Percentiles rank a stretch among this genome's conserved stretches.
These are phyloP conservation scores for Sminthurides aquaticus DNA, from an alignment of 2,888 invertebrate species.

Conservation along the genomic window DNA sequence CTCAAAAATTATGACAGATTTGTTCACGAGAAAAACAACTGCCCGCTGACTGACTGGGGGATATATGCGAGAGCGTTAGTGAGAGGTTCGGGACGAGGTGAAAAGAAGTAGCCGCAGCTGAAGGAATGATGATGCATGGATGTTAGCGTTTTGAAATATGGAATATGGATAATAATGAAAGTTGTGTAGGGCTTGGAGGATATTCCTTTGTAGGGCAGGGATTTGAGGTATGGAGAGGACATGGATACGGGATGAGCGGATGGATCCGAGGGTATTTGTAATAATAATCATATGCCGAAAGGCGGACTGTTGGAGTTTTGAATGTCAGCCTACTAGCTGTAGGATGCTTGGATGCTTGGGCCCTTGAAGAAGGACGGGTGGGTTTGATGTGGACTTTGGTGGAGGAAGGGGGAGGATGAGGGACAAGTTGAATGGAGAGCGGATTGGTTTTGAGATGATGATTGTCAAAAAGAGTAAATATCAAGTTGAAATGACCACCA, in stretches of 20 bases:
- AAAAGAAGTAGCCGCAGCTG: background rate
- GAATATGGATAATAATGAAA: background rate
- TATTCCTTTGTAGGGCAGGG: background rate
- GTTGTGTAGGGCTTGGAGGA: background rate
- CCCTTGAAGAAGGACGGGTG: too few species aligned
- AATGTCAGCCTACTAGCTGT: too few species aligned
- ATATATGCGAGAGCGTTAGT: background rate
- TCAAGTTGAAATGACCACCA: background rate
- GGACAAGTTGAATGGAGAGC: background rate
- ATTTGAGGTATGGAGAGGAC: background rate
- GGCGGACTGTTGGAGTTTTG: too few species aligned
- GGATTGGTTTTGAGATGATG: background rate
- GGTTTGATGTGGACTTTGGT: too few species aligned
- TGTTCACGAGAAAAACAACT: conserved; percentile 21
- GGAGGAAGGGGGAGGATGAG: too few species aligned
- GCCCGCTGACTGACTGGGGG: background rate
- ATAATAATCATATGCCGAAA: background rate
- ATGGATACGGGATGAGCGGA: background rate
- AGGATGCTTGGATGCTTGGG: too few species aligned
- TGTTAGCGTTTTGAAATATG: background rate
- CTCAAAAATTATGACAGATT: conserved; percentile 24
- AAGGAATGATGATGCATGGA: too few species aligned
- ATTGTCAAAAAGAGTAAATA: background rate
- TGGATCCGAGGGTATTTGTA: too few species aligned
- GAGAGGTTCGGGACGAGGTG: background rate